phyloP scores from a whole-genome alignment of 2,888 invertebrate genomes.

The Archips crataeganus region DNA sequence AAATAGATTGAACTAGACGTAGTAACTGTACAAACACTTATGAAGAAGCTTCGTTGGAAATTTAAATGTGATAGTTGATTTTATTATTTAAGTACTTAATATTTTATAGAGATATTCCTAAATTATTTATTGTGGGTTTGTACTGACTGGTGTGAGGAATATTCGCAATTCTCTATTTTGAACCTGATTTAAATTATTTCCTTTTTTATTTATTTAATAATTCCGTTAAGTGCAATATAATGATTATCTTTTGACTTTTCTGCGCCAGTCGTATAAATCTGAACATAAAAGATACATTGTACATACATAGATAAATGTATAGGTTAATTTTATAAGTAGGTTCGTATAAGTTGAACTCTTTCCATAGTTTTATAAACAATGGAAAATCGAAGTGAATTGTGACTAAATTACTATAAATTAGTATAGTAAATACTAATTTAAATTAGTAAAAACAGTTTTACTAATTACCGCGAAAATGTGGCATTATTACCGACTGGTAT shows the following conservation, averaged over 20 bases:
- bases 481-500: constrained; percentile 35
- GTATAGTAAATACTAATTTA: constrained; percentile 47
- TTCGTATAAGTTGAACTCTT: constrained; percentile 37
- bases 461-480: constrained; percentile 24
- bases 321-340: constrained; percentile 41
- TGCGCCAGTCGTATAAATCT: constrained; percentile 57
- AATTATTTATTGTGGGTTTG: constrained; percentile 79
- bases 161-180: constrained; percentile 44
- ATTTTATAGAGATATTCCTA: constrained; percentile 78
- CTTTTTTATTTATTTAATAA: constrained; percentile 43
- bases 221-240: constrained; percentile 54
- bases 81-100: constrained; percentile 83
- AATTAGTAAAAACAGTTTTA: constrained; percentile 41
- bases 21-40: constrained; percentile 70
- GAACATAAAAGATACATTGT: constrained; percentile 46
- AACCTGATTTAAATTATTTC: constrained; percentile 39
- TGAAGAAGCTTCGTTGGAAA: constrained; percentile 79
- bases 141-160: constrained; percentile 55
- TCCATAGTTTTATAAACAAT: constrained; percentile 44
- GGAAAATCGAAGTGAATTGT: constrained; percentile 43
- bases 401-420: constrained; percentile 45
- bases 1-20: constrained; percentile 41
- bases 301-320: constrained; percentile 49
- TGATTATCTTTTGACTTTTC: constrained; percentile 43
- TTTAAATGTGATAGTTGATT: constrained; percentile 85